Conservation (phyloP, 2,797 vertebrate species). For the Avahi laniger region DNA sequence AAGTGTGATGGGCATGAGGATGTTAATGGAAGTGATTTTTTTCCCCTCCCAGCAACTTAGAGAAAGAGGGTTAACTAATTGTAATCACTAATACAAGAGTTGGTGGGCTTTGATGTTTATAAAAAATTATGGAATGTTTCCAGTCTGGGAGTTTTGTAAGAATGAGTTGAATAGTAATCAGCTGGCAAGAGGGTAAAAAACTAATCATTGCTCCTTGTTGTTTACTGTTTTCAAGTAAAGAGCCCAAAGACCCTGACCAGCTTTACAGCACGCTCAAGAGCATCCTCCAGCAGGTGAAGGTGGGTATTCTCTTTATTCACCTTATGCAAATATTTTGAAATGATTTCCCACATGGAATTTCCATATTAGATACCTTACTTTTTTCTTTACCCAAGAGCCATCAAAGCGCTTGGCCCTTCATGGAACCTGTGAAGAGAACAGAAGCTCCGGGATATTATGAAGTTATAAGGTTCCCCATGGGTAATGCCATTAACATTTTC, state of each 20-base stretch:
- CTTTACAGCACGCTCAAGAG: conserved; percentile 96
- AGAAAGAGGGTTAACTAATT: conserved; percentile 7
- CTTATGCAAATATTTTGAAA: conserved; percentile 72
- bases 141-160: conserved; percentile 44
- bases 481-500: conserved; percentile 88
- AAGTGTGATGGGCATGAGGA: conserved; percentile 65
- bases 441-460: conserved; percentile 99
- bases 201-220: conserved; percentile 59
- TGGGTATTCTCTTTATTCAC: conserved; percentile 78
- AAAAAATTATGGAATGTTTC: conserved; percentile 26
- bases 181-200: neutral
- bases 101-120: conserved; percentile 27
- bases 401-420: conserved; percentile 99
- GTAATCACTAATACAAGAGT: neutral
- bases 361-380: conserved; percentile 82
- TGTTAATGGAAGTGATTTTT: neutral
- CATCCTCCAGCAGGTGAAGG: conserved; percentile 98
- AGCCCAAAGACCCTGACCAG: conserved; percentile 97
- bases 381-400: conserved; percentile 91
- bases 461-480: conserved; percentile 99
- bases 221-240: conserved; percentile 90
- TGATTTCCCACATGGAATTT: conserved; percentile 76
- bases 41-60: neutral
- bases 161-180: neutral
- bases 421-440: conserved; percentile 99